Percentiles rank a stretch among this genome's conserved stretches.
phyloP scores from a whole-genome alignment of 2,797 vertebrate genomes.

The Simalia tracyae region DNA sequence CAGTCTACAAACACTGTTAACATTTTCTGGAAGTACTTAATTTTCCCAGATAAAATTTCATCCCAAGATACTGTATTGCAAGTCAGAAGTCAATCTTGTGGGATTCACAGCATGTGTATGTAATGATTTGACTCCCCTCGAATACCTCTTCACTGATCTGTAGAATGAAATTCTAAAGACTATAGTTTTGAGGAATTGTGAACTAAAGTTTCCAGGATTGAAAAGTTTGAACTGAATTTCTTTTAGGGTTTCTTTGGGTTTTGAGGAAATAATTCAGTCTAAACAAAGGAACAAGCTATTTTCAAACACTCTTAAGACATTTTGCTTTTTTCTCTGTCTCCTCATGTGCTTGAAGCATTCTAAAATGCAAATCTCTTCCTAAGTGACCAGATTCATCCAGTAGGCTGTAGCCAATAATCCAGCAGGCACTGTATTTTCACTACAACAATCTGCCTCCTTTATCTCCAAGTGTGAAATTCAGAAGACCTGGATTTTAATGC shows the following conservation, averaged over 20 bases:
- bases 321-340: neutral
- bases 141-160: neutral
- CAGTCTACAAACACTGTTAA: neutral
- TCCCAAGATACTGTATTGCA: neutral
- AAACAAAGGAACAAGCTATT: neutral
- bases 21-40: neutral
- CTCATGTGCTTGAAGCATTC: neutral
- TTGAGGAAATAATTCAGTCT: neutral
- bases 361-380: neutral
- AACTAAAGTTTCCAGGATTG: no score
- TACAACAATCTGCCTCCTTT: neutral
- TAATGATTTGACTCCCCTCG: neutral
- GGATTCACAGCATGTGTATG: neutral
- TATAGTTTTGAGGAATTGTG: no score
- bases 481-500: neutral
- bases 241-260: neutral
- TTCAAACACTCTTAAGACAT: neutral
- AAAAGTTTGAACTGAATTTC: neutral
- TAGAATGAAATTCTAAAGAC: no score
- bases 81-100: neutral
- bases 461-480: neutral
- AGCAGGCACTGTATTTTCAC: neutral
- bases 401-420: neutral
- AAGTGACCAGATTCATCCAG: neutral
- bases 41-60: constrained; percentile 7